Percentiles rank a stretch among this genome's conserved stretches.
phyloP scores from a whole-genome alignment of 1,140 invertebrate genomes.

The Orussus abietinus region DNA sequence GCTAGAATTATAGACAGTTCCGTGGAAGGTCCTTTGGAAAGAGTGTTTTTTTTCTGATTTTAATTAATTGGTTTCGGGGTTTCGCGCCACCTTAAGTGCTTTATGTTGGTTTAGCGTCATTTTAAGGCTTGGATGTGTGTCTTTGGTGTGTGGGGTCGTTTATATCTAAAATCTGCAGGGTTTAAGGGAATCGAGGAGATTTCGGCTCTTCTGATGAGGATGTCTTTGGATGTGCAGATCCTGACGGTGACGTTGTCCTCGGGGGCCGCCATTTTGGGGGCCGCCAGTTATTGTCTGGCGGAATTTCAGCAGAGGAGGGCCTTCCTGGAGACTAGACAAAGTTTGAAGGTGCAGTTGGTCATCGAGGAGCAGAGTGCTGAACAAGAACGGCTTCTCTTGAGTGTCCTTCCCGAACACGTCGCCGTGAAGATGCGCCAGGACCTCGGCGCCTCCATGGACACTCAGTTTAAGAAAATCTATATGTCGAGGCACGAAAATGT shows the following conservation, averaged over 20 bases:
- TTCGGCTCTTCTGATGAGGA: no score
- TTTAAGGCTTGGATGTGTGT: no score
- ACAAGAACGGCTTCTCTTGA: conserved; percentile 84
- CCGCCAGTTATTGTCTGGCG: conserved; percentile 74
- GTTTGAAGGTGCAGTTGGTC: conserved; percentile 84
- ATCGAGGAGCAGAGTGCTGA: conserved; percentile 91
- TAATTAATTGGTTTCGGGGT: no score
- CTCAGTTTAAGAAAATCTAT: conserved; percentile 95
- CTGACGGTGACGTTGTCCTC: conserved; percentile 60
- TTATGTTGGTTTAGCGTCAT: no score
- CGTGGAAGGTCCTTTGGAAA: no score
- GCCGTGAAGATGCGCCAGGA: conserved; percentile 92
- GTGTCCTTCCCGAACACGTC: conserved; percentile 91
- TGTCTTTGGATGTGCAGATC: conserved; percentile 54
- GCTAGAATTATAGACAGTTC: no score
- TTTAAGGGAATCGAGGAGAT: no score
- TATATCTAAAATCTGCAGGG: no score
- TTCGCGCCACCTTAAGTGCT: no score
- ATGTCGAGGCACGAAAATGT: conserved; percentile 96
- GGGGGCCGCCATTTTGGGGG: conserved; percentile 62
- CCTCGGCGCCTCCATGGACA: conserved; percentile 78
- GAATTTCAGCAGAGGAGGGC: conserved; percentile 84
- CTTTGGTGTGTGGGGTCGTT: no score
- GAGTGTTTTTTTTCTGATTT: no score
- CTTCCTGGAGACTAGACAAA: conserved; percentile 87